These are phyloP conservation scores for Alitta virens DNA, from an alignment of 2,888 invertebrate genomes.

Conservation along the genomic window DNA sequence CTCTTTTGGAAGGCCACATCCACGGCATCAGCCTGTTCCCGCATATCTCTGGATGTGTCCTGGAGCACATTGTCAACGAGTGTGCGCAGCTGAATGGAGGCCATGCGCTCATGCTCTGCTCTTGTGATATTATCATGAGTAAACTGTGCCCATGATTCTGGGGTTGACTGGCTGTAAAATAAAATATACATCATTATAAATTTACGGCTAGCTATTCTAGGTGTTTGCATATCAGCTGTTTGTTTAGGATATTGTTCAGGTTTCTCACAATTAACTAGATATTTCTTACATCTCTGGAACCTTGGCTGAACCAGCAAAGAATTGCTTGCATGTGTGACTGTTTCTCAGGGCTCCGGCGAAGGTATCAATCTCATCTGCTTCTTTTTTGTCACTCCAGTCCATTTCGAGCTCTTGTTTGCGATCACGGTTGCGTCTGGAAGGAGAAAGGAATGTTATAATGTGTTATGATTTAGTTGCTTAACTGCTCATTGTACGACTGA, in stretches of 20 bases:
- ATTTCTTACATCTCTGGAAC: constrained; percentile 70
- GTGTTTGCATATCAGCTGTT: too few species aligned
- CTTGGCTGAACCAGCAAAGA: constrained; percentile 76
- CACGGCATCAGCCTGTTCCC: constrained; percentile 78
- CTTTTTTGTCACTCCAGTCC: constrained; percentile 88
- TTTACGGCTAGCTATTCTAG: too few species aligned
- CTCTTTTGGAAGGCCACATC: constrained; percentile 75
- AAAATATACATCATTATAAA: too few species aligned
- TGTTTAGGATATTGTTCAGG: too few species aligned
- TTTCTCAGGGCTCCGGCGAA: constrained; percentile 70
- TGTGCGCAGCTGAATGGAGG: constrained; percentile 69
- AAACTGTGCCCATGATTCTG: constrained; percentile 82
- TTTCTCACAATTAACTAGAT: too few species aligned
- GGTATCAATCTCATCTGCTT: constrained; percentile 75
- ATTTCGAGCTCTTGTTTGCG: constrained; percentile 80
- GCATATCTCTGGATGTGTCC: constrained; percentile 76
- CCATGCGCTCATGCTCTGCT: constrained; percentile 73
- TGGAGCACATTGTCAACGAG: constrained; percentile 72
- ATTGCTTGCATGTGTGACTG: constrained; percentile 68
- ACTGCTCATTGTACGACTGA: too few species aligned
- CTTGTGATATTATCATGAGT: constrained; percentile 75
- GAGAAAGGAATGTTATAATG: too few species aligned
- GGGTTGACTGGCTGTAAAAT: constrained; percentile 71
- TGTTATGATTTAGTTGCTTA: too few species aligned
- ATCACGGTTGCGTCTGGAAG: constrained; percentile 68